phyloP scores from a whole-genome alignment of 2,797 vertebrate species.

The Pterois miles region DNA sequence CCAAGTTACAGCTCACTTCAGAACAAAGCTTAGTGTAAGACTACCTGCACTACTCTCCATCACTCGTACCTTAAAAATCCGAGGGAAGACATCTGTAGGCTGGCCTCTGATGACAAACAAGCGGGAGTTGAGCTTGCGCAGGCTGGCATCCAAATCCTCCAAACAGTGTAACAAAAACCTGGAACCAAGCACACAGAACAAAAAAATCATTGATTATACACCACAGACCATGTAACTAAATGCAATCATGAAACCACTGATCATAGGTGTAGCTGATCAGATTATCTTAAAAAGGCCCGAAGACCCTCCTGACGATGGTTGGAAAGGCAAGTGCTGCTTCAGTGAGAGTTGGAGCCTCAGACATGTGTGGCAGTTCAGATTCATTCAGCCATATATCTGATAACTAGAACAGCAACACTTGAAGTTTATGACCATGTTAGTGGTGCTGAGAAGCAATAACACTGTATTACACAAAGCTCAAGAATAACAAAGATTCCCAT shows the following conservation, averaged over 20 bases:
- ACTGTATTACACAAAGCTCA: neutral
- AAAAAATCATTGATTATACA: neutral
- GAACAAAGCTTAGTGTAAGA: neutral
- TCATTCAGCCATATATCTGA: neutral
- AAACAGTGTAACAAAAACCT: constrained; percentile 96
- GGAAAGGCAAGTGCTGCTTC: neutral
- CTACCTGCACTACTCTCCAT: neutral
- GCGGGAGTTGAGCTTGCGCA: constrained; percentile 94
- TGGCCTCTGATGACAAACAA: constrained; percentile 96
- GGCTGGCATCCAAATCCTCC: constrained; percentile 93
- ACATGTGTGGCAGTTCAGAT: neutral
- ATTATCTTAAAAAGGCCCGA: no score
- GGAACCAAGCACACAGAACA: constrained; percentile 1
- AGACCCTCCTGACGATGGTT: neutral
- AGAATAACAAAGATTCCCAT: neutral
- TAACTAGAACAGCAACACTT: no score
- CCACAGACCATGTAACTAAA: neutral
- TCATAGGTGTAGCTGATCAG: neutral
- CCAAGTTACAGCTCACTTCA: neutral
- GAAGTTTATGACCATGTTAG: no score
- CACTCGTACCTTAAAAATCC: constrained; percentile 91
- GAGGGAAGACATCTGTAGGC: constrained; percentile 96
- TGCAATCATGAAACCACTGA: neutral
- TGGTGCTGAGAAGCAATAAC: no score
- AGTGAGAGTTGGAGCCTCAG: no score